These are phyloP conservation scores for Spongilla lacustris DNA, from an alignment of 37 sponge, comb jelly and placozoan genomes.

Conservation along the genomic window DNA sequence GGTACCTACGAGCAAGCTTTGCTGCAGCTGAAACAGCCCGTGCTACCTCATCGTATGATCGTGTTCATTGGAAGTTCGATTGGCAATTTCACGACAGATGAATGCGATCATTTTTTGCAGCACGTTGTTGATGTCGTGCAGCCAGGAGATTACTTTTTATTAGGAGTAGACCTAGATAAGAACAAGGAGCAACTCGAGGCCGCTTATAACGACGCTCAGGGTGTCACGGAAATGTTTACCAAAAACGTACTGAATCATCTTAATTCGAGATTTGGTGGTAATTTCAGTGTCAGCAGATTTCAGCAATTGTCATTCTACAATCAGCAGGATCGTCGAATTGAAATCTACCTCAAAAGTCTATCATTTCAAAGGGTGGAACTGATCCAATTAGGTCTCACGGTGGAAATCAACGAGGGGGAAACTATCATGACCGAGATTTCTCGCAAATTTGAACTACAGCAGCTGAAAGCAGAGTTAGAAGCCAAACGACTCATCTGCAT, in stretches of 20 bases:
- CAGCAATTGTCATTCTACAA: neutral
- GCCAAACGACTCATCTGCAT: neutral
- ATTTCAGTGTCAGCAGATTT: conserved; percentile 6
- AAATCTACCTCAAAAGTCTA: neutral
- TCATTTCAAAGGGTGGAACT: neutral
- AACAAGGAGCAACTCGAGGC: neutral
- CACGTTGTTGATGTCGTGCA: neutral
- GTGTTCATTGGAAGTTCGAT: conserved; percentile 3
- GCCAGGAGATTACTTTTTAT: conserved; percentile 3
- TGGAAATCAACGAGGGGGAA: neutral
- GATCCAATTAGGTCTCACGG: neutral
- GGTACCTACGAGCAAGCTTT: neutral
- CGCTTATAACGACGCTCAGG: conserved; percentile 24
- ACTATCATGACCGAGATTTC: neutral
- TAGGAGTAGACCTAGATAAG: conserved; percentile 19
- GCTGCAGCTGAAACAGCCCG: neutral
- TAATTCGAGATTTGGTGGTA: conserved; percentile 12
- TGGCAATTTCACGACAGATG: neutral
- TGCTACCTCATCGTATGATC: conserved; percentile 8
- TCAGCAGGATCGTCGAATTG: neutral
- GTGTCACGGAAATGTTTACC: conserved; percentile 3
- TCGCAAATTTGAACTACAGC: neutral
- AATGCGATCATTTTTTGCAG: neutral
- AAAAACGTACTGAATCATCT: neutral
- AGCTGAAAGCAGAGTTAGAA: neutral